Conservation (phyloP, 2,888 invertebrate genomes). For the Sycophila texana region DNA sequence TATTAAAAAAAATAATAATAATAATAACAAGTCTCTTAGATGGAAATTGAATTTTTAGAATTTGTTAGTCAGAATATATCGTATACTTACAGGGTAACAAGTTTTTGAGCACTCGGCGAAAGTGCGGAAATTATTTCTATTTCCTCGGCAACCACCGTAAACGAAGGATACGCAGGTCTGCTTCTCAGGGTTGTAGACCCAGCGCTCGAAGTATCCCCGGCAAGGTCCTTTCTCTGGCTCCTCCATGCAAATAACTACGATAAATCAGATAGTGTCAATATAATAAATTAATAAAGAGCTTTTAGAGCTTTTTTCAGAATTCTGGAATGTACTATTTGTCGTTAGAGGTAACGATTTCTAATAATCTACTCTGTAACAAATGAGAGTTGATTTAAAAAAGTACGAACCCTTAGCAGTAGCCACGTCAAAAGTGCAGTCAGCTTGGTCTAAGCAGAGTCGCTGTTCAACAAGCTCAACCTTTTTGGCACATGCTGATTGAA, state of each 20-base stretch:
- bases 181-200: constrained; percentile 87
- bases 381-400: too few relatives aligned
- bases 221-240: constrained; percentile 90
- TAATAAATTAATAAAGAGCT: too few relatives aligned
- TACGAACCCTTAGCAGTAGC: constrained; percentile 84
- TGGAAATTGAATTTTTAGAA: too few relatives aligned
- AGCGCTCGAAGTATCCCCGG: constrained; percentile 90
- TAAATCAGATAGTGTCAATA: not conserved
- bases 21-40: too few relatives aligned
- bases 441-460: constrained; percentile 81
- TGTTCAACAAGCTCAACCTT: constrained; percentile 87
- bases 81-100: constrained; percentile 80
- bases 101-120: constrained; percentile 85
- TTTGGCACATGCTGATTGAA: constrained; percentile 79
- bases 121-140: constrained; percentile 92
- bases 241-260: constrained; percentile 88
- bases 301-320: too few relatives aligned
- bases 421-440: constrained; percentile 84
- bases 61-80: too few relatives aligned
- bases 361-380: too few relatives aligned
- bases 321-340: too few relatives aligned
- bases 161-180: constrained; percentile 90
- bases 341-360: too few relatives aligned
- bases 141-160: constrained; percentile 94
- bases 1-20: too few relatives aligned